Base-by-base conservation (phyloP, 92 coral and sea anemone genomes). In the Diadumene lineata region DNA sequence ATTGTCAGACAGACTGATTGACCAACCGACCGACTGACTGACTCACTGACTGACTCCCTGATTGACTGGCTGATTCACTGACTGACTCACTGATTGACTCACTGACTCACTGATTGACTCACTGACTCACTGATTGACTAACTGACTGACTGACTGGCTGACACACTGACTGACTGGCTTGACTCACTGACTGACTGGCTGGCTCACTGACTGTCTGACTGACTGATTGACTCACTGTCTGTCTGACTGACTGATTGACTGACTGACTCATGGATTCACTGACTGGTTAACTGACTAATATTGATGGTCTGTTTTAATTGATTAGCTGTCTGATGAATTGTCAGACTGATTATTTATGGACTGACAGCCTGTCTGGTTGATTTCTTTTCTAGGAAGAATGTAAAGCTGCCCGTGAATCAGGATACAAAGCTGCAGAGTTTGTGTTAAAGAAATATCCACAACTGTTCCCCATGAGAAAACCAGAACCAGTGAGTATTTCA, bases 371-470 rank as follows among this genome's bases (percentile, higher is more conserved):
- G n/a, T n/a, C n/a, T n/a, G n/a, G n/a, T 29, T 43, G n/a, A 23
- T n/a, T 34, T 34, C 22, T n/a, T 1, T n/a, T 11, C 44, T 56
- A 96, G 99, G 84, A 84, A 50, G 96, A 92, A 53, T 89, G 97
- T 76, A 68, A 80, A 43, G 68, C 84, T 34, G 99, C 99, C 53
- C 82, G 81, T 68, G 81, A 61, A 29, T 90, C 97, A 17, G 99
- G 99, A 0, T 43, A 50, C 23, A 90, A 86, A 73, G 99, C 99
- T 57, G 99, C 99, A 60, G 89, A 89, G 72, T 96, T 81, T 84
- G 88, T 96, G 34, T 74, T 96, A 23, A 72, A 85, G 46, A 92
- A 89, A 62, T 96, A 90, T 65, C 99, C 99, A 1, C 88, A 83
- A 31, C 72, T 92, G 60, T 96, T 96, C 62, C 99, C 99, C 15